These are phyloP conservation scores for Scolopax rusticola DNA, from an alignment of 2,797 vertebrate species.

Conservation along the genomic window DNA sequence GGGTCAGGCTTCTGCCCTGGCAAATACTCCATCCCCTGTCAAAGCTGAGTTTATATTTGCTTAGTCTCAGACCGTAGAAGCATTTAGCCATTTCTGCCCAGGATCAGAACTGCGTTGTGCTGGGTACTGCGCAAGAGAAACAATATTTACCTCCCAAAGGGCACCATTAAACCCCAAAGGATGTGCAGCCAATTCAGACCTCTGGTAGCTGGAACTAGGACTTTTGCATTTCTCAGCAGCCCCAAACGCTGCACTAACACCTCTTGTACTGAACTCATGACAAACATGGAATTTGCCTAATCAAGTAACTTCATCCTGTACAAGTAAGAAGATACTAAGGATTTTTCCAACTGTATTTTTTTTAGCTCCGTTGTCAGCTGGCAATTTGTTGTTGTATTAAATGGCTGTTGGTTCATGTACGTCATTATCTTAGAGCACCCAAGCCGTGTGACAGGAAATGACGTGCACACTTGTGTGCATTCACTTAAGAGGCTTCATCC, in stretches of 20 bases:
- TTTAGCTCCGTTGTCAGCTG: background rate
- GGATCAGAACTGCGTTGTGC: background rate
- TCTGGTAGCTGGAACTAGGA: background rate
- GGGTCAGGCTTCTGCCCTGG: background rate
- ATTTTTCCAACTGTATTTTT: background rate
- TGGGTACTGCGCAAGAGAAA: background rate
- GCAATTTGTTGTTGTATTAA: background rate
- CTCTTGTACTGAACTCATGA: background rate
- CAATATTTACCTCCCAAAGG: background rate
- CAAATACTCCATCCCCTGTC: background rate
- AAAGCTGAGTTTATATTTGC: background rate
- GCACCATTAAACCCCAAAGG: background rate
- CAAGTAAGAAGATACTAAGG: background rate
- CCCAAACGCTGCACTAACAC: conserved; percentile 13
- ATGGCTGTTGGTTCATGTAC: conserved; percentile 56
- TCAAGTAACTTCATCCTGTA: background rate
- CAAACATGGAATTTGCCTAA: background rate
- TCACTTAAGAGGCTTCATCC: background rate
- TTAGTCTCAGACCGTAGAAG: background rate
- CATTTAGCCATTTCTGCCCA: background rate
- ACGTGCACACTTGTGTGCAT: conserved; percentile 16
- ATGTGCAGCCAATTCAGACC: background rate
- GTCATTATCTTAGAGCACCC: conserved; percentile 35
- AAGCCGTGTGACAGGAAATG: conserved; percentile 28
- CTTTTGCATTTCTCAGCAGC: conserved; percentile 57